Conservation (phyloP, 2,797 vertebrate genomes). For the Alauda arvensis region DNA sequence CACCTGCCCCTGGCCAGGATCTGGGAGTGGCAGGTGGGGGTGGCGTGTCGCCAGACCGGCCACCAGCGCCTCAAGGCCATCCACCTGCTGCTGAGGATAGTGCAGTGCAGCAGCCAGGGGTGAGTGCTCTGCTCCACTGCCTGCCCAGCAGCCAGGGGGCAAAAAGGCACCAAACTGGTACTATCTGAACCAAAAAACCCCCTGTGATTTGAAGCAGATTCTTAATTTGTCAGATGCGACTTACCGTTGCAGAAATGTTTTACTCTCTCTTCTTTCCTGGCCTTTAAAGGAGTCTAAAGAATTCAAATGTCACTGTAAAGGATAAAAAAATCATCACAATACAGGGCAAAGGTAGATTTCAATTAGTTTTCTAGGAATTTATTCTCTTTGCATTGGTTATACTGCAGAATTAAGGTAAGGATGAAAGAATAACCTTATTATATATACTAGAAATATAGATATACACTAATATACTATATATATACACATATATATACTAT, state of each 20-base stretch:
- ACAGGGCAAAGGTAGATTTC: not conserved
- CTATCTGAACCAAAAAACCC: not conserved
- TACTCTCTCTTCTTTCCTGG: not conserved
- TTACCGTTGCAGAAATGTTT: not conserved
- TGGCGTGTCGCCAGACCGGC: conserved; percentile 92
- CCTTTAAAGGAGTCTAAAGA: not conserved
- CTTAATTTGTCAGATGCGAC: not conserved
- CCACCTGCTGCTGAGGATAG: conserved; percentile 88
- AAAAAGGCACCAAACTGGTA: not conserved
- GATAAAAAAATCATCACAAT: not conserved
- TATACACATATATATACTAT: too few relatives aligned
- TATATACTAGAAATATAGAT: too few relatives aligned
- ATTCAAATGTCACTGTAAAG: not conserved
- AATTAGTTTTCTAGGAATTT: not conserved
- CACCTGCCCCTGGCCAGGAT: conserved; percentile 87
- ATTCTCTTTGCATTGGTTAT: not conserved
- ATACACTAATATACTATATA: too few relatives aligned
- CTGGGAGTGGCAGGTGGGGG: conserved; percentile 97
- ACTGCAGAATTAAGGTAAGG: not conserved
- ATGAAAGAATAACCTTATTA: not conserved
- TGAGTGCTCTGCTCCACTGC: conserved; percentile 20
- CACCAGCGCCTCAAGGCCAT: conserved; percentile 92
- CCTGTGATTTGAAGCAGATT: not conserved
- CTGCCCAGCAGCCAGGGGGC: not conserved
- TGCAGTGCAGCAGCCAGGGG: conserved; percentile 84